Base-by-base conservation (phyloP, 2,797 vertebrate genomes). In the Trachops cirrhosus region DNA sequence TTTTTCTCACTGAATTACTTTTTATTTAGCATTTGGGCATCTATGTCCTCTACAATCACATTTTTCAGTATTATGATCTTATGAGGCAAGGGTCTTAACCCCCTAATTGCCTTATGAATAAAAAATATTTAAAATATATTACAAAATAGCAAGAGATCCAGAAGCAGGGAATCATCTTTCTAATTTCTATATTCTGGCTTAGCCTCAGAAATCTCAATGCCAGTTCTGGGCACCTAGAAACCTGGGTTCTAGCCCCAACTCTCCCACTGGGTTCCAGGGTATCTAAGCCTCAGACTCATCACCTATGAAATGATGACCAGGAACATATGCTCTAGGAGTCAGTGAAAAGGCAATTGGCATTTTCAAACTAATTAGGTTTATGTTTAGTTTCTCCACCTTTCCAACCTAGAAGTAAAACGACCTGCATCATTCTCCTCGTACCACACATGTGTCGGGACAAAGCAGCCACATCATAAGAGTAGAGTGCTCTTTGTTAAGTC, bases 21-120 rank as follows among this genome's bases (percentile, higher is more conserved):
- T 86, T 79, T 88, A 59, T 32, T 79, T 82, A 77, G 79, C 37
- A 70, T 84, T 52, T 79, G 41, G n/a, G 46, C 29, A 91, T 9
- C 64, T 57, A 75, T 24, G 48, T 59, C 7, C 54, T 93, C 54
- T 68, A 75, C 0, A 6, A 86, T 74, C 46, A 68, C 24, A 52
- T 44, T 92, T 88, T 82, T 79, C 62, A 95, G n/a, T 86, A 74
- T 59, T 92, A 59, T 6, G 79, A 9, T 67, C n/a, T 59, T 87
- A 41, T 4, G 29, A 94, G 46, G 57, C 16, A 85, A 34, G n/a
- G 39, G 18, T 11, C 75, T 62, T 75, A 59, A 50, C 39, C 67
- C 29, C 12, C 54, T 73, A 50, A 48, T 39, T 68, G 12, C 41
- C n/a, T 88, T 64, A 44, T 2, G 54, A 64, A 73, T 54, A 44